Base-by-base conservation (phyloP, 2,888 invertebrate genomes). In the Meandrusa payeni region DNA sequence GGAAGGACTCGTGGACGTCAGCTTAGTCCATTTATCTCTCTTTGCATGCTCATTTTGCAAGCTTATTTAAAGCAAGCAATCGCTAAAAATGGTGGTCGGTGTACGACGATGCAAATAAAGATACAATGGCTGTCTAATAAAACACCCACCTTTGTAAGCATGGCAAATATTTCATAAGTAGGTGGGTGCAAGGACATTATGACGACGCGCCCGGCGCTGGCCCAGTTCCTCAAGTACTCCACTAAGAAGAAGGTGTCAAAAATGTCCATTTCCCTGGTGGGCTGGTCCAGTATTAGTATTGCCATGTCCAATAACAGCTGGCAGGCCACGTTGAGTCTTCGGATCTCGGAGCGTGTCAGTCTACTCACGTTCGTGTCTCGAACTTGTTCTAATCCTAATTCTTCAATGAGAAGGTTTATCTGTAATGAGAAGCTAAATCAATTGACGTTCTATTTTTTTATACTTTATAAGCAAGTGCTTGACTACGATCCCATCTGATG, bases 191-290 rank as follows among this genome's bases (percentile, higher is more conserved):
- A 83, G 0, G 97, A 97, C 83, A 98, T 90, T 28, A 98, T 92
- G 6, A 97, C 96, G 32, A 97, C 94, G 53, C 96, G 89, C 0
- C 95, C 92, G 23, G 91, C 90, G 53, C 91, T 89, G 15, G 95
- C 95, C 96, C 97, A 98, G 71, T 97, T 97, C 52, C 97, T 91
- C 53, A 98, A 82, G 74, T 97, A 98, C 73, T 98, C 97, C 43
- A 98, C 94, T 33, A 98, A 79, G 76, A 98, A 98, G 79, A 97
- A 98, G 0, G 97, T 96, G 66, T 98, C 98, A 61, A 98, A 97
- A 51, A 98, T 97, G 66, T 98, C 97, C 92, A 96, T 94, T 43
- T 94, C 95, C 61, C 92, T 91, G 0, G 95, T 94, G 0, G 97
- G 95, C 76, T 97, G 95, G 73, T 97, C 97, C 42, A 97, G 83